phyloP scores from a whole-genome alignment of 2,113 vertebrate genomes.

The Ginglymostoma cirratum region DNA sequence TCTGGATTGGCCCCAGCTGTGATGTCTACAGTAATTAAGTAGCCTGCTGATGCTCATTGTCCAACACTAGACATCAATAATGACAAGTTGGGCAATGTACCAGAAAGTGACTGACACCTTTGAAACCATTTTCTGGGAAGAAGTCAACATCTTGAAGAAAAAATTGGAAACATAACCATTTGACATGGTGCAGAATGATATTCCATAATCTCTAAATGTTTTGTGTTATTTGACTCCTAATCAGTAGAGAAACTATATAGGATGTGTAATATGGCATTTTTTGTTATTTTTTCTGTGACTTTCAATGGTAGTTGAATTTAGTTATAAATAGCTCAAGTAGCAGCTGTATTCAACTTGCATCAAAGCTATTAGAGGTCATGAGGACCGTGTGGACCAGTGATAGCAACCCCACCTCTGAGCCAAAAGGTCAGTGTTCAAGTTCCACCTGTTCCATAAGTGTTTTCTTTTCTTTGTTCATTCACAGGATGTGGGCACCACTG shows the following conservation, averaged over 20 bases:
- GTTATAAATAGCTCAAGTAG: not conserved
- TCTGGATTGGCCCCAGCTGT: constrained; percentile 6
- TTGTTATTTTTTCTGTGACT: not conserved
- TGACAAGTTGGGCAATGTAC: not conserved
- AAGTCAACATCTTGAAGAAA: constrained; percentile 6
- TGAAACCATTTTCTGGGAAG: not conserved
- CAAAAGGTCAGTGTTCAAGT: too few species aligned
- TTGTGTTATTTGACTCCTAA: not conserved
- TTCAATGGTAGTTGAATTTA: not conserved
- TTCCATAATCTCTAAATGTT: constrained; percentile 19
- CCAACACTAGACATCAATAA: constrained; percentile 16
- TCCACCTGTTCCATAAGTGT: too few species aligned
- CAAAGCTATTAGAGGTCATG: not conserved
- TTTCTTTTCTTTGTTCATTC: too few species aligned
- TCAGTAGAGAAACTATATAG: not conserved
- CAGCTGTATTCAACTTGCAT: not conserved
- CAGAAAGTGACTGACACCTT: constrained; percentile 3
- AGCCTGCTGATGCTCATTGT: constrained; percentile 12
- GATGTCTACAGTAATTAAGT: not conserved
- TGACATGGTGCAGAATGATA: not conserved
- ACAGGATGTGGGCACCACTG: too few species aligned
- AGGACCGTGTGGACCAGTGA: too few species aligned
- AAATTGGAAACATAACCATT: constrained; percentile 18
- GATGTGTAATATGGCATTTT: not conserved
- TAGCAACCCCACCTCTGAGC: too few species aligned